Evolutionary conservation across 2,797 vertebrate genomes (phyloP).

Genomic region (Lophotriccus pileatus): DNA sequence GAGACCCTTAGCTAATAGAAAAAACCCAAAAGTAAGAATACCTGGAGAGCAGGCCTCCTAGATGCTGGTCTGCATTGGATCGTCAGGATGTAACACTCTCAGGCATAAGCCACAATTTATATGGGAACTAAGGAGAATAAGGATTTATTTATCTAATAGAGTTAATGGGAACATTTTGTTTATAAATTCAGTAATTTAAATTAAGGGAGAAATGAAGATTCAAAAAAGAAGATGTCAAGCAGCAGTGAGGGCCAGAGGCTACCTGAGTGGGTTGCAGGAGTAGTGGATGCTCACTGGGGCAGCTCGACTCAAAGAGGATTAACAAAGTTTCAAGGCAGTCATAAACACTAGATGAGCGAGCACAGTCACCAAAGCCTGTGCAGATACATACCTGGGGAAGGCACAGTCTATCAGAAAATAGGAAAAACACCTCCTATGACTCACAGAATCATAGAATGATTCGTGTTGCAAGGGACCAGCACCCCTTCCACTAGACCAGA

Average conservation of each 20-base stretch:
- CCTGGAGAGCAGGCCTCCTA: neutral
- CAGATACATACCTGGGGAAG: fast-evolving
- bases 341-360: neutral
- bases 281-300: fast-evolving
- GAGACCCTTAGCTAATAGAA: neutral
- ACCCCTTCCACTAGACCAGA: neutral
- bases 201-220: neutral
- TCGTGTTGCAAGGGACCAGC: neutral
- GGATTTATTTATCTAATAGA: neutral
- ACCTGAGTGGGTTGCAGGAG: neutral
- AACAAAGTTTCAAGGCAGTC: neutral
- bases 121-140: neutral
- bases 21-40: neutral
- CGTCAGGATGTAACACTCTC: fast-evolving
- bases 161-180: neutral
- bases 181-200: neutral
- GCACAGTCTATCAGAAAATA: neutral
- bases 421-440: neutral
- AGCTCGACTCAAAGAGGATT: neutral
- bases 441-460: neutral
- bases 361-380: neutral
- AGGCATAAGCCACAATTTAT: neutral
- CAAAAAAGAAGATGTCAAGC: neutral
- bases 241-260: fast-evolving
- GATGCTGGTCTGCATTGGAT: neutral